Conservation (phyloP, 2,888 invertebrate genomes). For the Microplitis deprimator region DNA sequence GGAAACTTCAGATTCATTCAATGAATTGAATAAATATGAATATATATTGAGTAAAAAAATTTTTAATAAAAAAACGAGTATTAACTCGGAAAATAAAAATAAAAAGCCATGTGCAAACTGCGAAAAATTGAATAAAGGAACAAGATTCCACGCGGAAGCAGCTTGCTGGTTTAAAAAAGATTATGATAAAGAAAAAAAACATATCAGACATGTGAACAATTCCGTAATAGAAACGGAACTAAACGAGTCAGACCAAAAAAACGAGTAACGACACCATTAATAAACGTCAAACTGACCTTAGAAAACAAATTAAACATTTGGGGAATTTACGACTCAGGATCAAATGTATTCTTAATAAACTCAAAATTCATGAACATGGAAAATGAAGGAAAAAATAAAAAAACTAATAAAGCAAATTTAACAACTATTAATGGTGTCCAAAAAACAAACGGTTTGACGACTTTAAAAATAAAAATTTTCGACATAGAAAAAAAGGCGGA, state of each 20-base stretch:
- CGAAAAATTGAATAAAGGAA: constrained; percentile 39
- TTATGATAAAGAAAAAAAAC: constrained; percentile 32
- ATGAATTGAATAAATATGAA: too few species aligned
- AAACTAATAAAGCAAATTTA: constrained; percentile 36
- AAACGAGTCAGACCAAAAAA: constrained; percentile 48
- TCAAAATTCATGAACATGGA: constrained; percentile 49
- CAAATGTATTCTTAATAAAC: constrained; percentile 51
- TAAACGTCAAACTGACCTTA: constrained; percentile 47
- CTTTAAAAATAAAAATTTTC: constrained; percentile 50
- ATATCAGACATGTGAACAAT: constrained; percentile 48
- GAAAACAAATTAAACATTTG: constrained; percentile 42
- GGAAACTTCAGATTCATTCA: too few species aligned
- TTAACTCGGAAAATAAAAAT: background rate
- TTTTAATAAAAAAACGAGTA: too few species aligned
- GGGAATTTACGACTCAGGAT: constrained; percentile 51
- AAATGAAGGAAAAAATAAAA: constrained; percentile 21
- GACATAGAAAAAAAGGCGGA: constrained; percentile 48
- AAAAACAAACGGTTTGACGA: constrained; percentile 48
- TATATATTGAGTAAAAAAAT: too few species aligned
- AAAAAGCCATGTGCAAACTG: constrained; percentile 45
- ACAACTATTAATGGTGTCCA: constrained; percentile 52
- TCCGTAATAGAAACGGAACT: constrained; percentile 44
- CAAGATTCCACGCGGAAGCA: constrained; percentile 49
- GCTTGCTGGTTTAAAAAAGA: constrained; percentile 48
- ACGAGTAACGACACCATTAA: constrained; percentile 50